Evolutionary conservation across 2,113 vertebrate genomes (phyloP), one percentile per base, ranked within the genome.

Genomic region (Herpetotheres cachinnans): DNA sequence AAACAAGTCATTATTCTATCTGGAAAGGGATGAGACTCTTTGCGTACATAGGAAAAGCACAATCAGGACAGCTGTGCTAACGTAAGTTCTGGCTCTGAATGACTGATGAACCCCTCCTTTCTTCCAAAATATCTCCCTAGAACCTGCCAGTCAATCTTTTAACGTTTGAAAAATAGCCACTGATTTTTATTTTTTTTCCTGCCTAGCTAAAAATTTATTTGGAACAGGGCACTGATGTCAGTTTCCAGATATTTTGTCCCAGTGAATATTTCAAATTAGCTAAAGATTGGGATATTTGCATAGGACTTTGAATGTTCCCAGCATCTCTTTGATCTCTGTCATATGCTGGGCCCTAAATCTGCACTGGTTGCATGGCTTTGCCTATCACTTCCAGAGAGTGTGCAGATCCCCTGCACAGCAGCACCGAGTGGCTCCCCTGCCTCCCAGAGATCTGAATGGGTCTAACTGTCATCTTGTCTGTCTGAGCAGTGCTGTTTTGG

Each of bases 211-310:
- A 83, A n/a, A 44, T 71, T 95, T 73, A 61, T 55, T 66, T 1
- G 30, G 46, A 91, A 47, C 7, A 54, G 38, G 36, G 13, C 30
- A 29, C n/a, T 36, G 11, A 67, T 52, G n/a, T 54, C 50, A 80
- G 6, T 90, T 86, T 81, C 56, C 83, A 71, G 55, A 89, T 86
- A 50, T 82, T 93, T 91, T 74, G 61, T 89, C 30, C 18, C 56
- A 65, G 49, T 36, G 6, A 66, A 1, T 55, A 82, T 72, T 80
- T 87, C n/a, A 86, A 70, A 83, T 61, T 52, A 89, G 40, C 25
- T 74, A 32, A 74, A 38, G 42, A 52, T 86, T 80, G 69, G 16
- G 17, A 25, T 80, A 73, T 82, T 77, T 82, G n/a, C 25, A 62
- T 40, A 82, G 80, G 58, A 8, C 27, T 95, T 86, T 85, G 32